Evolutionary conservation across 2,113 vertebrate genomes (phyloP).

Genomic region (Aviceda subcristata): DNA sequence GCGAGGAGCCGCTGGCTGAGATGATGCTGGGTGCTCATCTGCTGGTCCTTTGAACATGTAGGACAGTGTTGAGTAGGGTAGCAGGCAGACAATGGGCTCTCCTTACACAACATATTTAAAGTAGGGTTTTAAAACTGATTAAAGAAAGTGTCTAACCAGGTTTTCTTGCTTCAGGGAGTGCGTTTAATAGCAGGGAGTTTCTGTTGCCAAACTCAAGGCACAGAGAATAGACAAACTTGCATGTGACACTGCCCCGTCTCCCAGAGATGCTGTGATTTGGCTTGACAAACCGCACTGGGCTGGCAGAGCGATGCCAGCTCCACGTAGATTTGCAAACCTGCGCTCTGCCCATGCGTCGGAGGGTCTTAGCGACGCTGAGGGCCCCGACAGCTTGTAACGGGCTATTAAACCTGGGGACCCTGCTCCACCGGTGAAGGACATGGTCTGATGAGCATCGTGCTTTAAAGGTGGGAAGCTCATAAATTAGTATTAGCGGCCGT

Average conservation of each 20-base stretch:
- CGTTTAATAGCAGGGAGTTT: neutral
- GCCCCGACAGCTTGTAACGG: neutral
- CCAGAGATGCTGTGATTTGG: neutral
- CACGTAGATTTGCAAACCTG: fast-evolving
- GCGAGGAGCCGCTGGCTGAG: neutral
- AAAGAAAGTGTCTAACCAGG: neutral
- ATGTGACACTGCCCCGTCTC: neutral
- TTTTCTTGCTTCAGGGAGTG: neutral
- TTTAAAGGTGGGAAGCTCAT: constrained; percentile 48
- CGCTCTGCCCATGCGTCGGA: neutral
- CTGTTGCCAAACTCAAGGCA: neutral
- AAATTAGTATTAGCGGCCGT: constrained; percentile 19
- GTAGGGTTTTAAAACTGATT: neutral
- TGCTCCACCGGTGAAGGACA: neutral
- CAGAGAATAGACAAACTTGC: neutral
- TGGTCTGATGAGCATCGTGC: neutral
- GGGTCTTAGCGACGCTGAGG: neutral
- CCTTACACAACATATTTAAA: neutral
- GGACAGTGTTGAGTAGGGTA: neutral
- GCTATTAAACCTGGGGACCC: neutral
- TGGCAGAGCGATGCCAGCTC: neutral
- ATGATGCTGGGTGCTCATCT: fast-evolving
- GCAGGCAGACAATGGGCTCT: neutral
- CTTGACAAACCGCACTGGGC: fast-evolving
- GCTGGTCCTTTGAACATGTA: fast-evolving